Evolutionary conservation across 2,888 invertebrate species (phyloP).

Genomic region (Blastobasis adustella): DNA sequence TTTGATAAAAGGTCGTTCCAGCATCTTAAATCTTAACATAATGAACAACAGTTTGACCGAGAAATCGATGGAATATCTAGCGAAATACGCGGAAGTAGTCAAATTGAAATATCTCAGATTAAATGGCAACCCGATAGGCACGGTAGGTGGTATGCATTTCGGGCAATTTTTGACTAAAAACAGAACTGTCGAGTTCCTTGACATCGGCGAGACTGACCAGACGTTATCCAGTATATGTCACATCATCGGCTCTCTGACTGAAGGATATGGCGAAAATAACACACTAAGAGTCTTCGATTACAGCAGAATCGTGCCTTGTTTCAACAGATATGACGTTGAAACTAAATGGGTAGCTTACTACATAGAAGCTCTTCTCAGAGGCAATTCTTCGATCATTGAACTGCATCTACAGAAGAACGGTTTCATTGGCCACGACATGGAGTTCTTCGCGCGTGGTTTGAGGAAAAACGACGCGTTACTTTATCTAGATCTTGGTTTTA

Average conservation of each 20-base stretch:
- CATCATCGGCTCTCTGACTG: constrained; percentile 60
- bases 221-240: constrained; percentile 72
- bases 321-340: constrained; percentile 54
- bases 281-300: constrained; percentile 54
- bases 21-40: constrained; percentile 68
- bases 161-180: constrained; percentile 64
- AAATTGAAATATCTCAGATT: constrained; percentile 67
- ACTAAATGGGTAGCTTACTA: constrained; percentile 69
- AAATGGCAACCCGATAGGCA: constrained; percentile 76
- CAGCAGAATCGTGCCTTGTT: constrained; percentile 47
- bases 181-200: constrained; percentile 57
- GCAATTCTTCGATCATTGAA: constrained; percentile 60
- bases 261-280: constrained; percentile 44
- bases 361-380: constrained; percentile 52
- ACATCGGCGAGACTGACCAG: constrained; percentile 75
- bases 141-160: constrained; percentile 66
- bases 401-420: constrained; percentile 76
- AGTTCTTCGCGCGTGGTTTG: constrained; percentile 68
- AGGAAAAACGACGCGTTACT: constrained; percentile 64
- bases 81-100: constrained; percentile 47
- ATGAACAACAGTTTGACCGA: constrained; percentile 72
- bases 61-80: constrained; percentile 46
- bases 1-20: constrained; percentile 56
- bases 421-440: constrained; percentile 76
- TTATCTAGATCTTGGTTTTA: constrained; percentile 75